Conservation (phyloP, 1,140 invertebrate species). For the Pseudomyrmex pallidus region DNA sequence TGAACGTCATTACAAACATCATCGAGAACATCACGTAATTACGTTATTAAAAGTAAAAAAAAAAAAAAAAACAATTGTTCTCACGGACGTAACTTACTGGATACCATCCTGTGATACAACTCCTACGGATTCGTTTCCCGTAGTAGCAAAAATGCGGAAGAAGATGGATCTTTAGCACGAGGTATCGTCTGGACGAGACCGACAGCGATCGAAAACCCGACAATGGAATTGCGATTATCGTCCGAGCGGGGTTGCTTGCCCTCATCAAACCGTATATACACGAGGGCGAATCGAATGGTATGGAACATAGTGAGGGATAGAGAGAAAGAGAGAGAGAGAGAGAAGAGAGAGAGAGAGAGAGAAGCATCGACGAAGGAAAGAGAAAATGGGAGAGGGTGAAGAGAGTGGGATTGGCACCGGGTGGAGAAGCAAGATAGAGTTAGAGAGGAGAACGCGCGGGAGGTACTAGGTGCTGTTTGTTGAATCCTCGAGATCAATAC, state of each 20-base stretch:
- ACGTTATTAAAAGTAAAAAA: background rate
- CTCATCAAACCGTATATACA: constrained; percentile 66
- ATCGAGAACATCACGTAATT: background rate
- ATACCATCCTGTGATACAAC: background rate
- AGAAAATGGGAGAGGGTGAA: constrained; percentile 31
- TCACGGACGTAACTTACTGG: background rate
- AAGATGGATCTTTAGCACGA: constrained; percentile 28
- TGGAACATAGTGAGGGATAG: constrained; percentile 67
- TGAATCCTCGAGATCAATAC: constrained; percentile 84
- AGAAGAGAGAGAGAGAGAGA: constrained; percentile 61
- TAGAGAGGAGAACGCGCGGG: constrained; percentile 72
- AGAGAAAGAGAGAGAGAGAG: constrained; percentile 63
- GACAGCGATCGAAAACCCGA: constrained; percentile 30
- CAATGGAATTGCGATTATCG: constrained; percentile 63
- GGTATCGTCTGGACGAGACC: constrained; percentile 26
- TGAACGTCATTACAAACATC: background rate
- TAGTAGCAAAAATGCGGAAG: constrained; percentile 25
- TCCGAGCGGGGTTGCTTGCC: constrained; percentile 53
- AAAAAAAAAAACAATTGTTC: too few relatives aligned
- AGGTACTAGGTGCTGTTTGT: constrained; percentile 83
- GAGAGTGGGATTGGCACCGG: constrained; percentile 33
- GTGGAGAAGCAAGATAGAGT: constrained; percentile 71
- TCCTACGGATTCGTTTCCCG: background rate
- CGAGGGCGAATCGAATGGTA: constrained; percentile 65
- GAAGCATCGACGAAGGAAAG: constrained; percentile 48